These are phyloP conservation scores for Propithecus deckenii DNA, from an alignment of 2,797 vertebrate species.

Conservation along the genomic window DNA sequence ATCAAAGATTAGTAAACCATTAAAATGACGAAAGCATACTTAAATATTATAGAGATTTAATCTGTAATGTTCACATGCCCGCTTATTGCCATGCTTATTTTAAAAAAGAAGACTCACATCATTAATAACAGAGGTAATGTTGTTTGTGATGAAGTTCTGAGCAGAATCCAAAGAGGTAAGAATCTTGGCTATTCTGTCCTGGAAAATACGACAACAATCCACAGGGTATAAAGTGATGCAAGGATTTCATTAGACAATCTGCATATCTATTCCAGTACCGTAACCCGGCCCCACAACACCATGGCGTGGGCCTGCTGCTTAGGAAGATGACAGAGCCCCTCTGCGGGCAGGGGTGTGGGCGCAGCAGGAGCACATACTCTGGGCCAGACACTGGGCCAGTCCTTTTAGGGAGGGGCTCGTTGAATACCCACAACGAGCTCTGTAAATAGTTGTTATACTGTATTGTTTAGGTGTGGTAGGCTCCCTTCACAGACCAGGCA, in stretches of 20 bases:
- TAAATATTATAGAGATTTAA: no score
- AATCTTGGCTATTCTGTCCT: conserved; percentile 90
- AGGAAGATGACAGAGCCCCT: background rate
- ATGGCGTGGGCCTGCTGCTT: no score
- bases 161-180: conserved; percentile 88
- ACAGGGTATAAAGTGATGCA: accelerated
- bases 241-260: background rate
- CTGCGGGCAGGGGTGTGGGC: background rate
- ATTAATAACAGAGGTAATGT: conserved; percentile 87
- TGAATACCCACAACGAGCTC: no score
- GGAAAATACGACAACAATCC: conserved; percentile 21
- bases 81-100: background rate
- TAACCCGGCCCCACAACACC: no score
- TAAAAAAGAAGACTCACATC: conserved; percentile 84
- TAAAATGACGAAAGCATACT: background rate
- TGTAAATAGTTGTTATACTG: no score
- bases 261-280: accelerated
- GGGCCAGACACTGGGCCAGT: background rate
- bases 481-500: background rate
- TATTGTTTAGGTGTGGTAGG: no score
- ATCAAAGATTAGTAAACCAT: background rate
- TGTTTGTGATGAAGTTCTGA: conserved; percentile 91
- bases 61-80: accelerated
- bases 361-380: background rate
- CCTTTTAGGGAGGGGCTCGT: background rate